These are phyloP conservation scores for Motacilla tschutschensis DNA, from an alignment of 2,113 vertebrate species.

Conservation along the genomic window DNA sequence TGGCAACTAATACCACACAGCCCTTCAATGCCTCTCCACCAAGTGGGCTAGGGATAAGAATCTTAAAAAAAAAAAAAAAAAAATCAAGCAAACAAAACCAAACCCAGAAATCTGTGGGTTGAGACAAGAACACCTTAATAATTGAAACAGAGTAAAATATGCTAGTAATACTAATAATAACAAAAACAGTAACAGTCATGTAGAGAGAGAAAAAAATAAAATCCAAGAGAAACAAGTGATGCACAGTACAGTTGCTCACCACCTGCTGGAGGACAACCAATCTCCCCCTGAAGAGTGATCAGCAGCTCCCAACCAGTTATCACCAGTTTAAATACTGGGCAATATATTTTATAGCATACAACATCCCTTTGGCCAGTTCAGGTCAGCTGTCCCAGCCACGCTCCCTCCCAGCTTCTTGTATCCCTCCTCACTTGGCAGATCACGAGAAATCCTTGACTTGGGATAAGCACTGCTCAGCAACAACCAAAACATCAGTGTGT, in stretches of 20 bases:
- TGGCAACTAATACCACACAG: not conserved
- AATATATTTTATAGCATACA: not conserved
- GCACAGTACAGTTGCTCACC: not conserved
- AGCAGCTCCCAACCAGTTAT: not conserved
- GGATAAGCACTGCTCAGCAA: not conserved
- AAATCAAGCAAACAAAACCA: not conserved
- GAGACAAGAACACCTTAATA: not conserved
- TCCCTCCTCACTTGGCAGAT: not conserved
- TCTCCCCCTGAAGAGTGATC: not conserved
- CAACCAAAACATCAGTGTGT: not conserved
- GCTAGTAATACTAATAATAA: not conserved
- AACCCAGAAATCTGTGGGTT: not conserved
- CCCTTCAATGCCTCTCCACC: not conserved
- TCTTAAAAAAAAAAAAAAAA: too few species aligned
- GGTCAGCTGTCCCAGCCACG: not conserved
- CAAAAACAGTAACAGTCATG: not conserved
- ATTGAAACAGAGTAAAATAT: not conserved
- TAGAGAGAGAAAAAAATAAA: not conserved
- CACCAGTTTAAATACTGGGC: not conserved
- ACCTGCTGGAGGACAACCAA: not conserved
- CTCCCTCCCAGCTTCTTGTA: not conserved
- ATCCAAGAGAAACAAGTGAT: not conserved
- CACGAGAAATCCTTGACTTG: not conserved
- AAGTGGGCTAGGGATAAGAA: not conserved
- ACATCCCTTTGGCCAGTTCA: not conserved